Evolutionary conservation across 1,140 invertebrate species (phyloP).

Genomic region (Magallana gigas): DNA sequence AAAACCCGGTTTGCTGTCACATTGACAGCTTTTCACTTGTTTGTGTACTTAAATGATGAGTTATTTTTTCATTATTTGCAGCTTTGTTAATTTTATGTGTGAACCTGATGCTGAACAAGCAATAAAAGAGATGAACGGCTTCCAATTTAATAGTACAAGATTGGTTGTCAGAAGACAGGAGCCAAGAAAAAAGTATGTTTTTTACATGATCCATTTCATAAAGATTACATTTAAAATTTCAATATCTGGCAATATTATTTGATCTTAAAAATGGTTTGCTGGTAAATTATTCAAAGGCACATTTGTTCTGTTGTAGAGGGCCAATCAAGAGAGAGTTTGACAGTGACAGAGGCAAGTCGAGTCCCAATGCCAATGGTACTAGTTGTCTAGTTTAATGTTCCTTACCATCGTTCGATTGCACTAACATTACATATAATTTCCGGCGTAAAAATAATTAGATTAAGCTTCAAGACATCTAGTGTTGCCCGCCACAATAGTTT

Average conservation of each 20-base stretch:
- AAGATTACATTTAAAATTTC: too few relatives aligned
- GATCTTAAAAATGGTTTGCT: too few relatives aligned
- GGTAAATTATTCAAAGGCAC: too few relatives aligned
- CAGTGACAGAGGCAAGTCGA: not conserved
- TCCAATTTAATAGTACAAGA: constrained; percentile 47
- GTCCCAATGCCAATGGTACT: not conserved
- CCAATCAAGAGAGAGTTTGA: constrained; percentile 15
- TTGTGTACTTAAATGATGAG: too few relatives aligned
- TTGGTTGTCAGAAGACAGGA: constrained; percentile 53
- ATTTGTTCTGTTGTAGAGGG: not conserved
- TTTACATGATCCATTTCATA: not conserved
- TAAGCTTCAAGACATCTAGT: too few relatives aligned
- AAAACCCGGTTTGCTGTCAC: too few relatives aligned
- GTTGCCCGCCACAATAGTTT: not conserved
- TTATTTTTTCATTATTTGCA: constrained; percentile 1
- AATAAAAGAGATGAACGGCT: constrained; percentile 52
- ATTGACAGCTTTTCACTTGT: too few relatives aligned
- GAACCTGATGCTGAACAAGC: constrained; percentile 62
- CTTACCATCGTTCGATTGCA: not conserved
- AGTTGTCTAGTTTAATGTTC: too few relatives aligned
- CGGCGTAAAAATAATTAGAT: not conserved
- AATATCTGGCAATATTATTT: too few relatives aligned
- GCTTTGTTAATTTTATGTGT: constrained; percentile 61
- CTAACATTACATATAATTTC: not conserved
- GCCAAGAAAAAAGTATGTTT: constrained; percentile 43